Base-by-base conservation (phyloP, 2,113 vertebrate species). In the Percopsis transmontana region DNA sequence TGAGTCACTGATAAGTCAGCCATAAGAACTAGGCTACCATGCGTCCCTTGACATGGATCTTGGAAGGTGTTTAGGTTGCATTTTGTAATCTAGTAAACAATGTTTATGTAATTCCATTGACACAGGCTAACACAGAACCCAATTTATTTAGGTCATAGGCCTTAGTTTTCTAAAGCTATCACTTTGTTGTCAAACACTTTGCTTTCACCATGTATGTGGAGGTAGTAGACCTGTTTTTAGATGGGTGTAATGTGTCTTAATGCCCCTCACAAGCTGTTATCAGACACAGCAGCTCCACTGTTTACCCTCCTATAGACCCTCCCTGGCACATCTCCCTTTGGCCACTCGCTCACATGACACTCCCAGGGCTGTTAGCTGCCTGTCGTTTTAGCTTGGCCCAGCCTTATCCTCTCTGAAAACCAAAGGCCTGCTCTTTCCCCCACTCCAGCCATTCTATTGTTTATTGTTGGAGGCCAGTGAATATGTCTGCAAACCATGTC, bases 211-310 rank as follows among this genome's bases (percentile, higher is more conserved):
- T 74, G 69, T 70, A 70, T 48, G 8, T 70, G 50, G 20, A 57
- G 61, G 60, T 60, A 16, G 23, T 53, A 62, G 10, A 60, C 58
- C 51, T 20, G 66, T 58, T 45, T 61, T 40, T 50, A 64, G 77
- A 76, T 69, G 79, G 79, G 54, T 57, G 27, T 27, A 3, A 11
- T 55, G 53, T 55, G 12, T 57, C 83, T 83, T 53, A 11, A 13
- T 58, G 64, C 4, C 59, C 15, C 59, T 45, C 23, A 38, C 83
- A 86, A 84, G 82, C 73, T 83, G 84, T 84, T 87, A 87, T 90
- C 82, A 52, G 72, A 76, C 82, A 90, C 90, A 88, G 86, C 86
- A 85, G 82, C 64, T 33, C 40, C 75, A 76, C 83, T 90, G 85
- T 89, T 85, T 16, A 45, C n/a, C 76, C 84, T 80, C 75, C 85